These are phyloP conservation scores for Hafferia zeledoni DNA, from an alignment of 2,797 vertebrate species.

Conservation along the genomic window DNA sequence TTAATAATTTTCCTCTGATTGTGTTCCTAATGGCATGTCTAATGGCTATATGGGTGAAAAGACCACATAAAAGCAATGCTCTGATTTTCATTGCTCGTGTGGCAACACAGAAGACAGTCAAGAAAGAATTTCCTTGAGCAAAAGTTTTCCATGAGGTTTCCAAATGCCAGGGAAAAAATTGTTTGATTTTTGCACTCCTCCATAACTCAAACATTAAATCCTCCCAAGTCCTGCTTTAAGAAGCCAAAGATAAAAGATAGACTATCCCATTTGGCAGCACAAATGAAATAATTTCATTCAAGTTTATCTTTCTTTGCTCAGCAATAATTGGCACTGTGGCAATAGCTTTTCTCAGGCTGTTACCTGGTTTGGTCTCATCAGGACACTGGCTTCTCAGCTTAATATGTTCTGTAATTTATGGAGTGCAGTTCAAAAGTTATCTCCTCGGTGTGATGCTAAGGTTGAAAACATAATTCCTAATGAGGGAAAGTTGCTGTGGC, in stretches of 20 bases:
- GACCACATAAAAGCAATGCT: neutral
- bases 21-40: neutral
- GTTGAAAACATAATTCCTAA: constrained; percentile 33
- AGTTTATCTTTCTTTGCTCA: constrained; percentile 47
- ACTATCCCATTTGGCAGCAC: constrained; percentile 32
- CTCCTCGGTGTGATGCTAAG: neutral
- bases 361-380: constrained; percentile 10
- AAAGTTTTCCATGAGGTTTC: constrained; percentile 28
- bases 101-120: neutral
- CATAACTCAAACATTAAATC: neutral
- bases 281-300: constrained; percentile 54
- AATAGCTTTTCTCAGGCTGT: constrained; percentile 39
- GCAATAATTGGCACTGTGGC: constrained; percentile 19
- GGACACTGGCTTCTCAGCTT: constrained; percentile 11
- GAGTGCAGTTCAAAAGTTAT: constrained; percentile 42
- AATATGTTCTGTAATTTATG: neutral
- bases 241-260: constrained; percentile 52
- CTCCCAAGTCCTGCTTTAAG: constrained; percentile 18
- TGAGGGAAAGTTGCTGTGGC: constrained; percentile 20
- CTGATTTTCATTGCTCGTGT: neutral
- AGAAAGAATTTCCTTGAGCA: neutral
- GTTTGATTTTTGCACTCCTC: constrained; percentile 36
- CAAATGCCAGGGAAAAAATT: constrained; percentile 4
- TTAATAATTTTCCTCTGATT: neutral
- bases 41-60: neutral